These are phyloP conservation scores for Sturmia bella DNA, from an alignment of 2,888 invertebrate species.

Conservation along the genomic window DNA sequence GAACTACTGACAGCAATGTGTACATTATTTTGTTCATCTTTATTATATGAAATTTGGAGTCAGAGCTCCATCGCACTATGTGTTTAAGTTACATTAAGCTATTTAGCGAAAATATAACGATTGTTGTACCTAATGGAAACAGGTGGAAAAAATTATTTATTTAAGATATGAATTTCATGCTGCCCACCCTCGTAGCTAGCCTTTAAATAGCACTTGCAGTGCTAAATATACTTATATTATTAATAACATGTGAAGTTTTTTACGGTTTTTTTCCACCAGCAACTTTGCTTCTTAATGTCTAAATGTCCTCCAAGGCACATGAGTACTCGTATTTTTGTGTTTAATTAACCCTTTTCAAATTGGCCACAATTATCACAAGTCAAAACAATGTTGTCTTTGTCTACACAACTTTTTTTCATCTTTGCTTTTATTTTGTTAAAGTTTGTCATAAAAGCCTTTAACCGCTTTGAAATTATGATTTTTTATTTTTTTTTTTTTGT, in stretches of 20 bases:
- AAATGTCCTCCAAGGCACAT: not conserved
- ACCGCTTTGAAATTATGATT: conserved; percentile 58
- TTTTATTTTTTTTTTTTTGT: conserved; percentile 44
- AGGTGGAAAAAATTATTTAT: no score
- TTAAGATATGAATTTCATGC: no score
- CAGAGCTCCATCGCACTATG: no score
- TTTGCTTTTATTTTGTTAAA: conserved; percentile 5
- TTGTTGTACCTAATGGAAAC: no score
- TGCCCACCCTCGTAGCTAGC: conserved; percentile 1
- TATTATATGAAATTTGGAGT: no score
- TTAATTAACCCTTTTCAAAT: conserved; percentile 80
- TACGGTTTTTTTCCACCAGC: conserved; percentile 25
- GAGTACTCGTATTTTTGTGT: conserved; percentile 36
- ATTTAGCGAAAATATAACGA: no score
- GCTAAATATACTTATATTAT: conserved; percentile 45
- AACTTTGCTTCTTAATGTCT: conserved; percentile 26
- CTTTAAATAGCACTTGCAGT: conserved; percentile 5
- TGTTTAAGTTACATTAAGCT: no score
- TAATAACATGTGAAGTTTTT: conserved; percentile 61
- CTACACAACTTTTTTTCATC: not conserved
- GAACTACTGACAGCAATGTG: no score
- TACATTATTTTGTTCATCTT: no score
- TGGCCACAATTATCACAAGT: conserved; percentile 72
- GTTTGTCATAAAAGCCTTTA: conserved; percentile 18
- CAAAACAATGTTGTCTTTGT: conserved; percentile 18